Conservation (phyloP, 2,797 vertebrate genomes). For the Phaenicophaeus curvirostris region DNA sequence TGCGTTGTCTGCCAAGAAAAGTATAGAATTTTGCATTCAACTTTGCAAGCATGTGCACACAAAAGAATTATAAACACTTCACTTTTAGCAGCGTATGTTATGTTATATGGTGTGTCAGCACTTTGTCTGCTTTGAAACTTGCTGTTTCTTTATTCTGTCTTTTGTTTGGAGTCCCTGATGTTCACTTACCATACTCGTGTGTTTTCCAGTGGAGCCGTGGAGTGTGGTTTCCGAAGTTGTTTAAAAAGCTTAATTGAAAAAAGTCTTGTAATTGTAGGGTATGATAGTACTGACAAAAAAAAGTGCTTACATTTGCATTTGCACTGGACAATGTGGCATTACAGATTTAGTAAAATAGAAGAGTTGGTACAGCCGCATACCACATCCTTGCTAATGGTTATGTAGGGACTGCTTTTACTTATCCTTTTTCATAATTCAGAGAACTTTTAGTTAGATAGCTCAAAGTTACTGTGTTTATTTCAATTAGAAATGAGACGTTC, state of each 20-base stretch:
- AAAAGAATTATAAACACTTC: not conserved
- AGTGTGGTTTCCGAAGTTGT: not conserved
- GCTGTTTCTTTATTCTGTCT: not conserved
- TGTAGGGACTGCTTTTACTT: not conserved
- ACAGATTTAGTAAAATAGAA: constrained; percentile 53
- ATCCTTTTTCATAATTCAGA: not conserved
- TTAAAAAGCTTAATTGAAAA: constrained; percentile 57
- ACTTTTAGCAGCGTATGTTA: not conserved
- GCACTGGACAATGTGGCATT: constrained; percentile 12
- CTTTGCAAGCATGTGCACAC: not conserved
- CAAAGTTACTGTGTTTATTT: not conserved
- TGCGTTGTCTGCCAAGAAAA: not conserved
- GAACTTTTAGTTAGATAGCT: not conserved
- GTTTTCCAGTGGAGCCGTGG: not conserved
- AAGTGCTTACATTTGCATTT: constrained; percentile 69
- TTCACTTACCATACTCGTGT: not conserved
- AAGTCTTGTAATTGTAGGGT: constrained; percentile 34
- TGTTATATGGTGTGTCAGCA: constrained; percentile 20
- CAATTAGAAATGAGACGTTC: not conserved
- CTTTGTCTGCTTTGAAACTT: not conserved
- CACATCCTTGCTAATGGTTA: constrained; percentile 71
- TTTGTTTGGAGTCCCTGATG: not conserved
- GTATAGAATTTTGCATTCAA: not conserved
- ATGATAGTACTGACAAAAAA: not conserved
- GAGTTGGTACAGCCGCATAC: constrained; percentile 74